phyloP scores from a whole-genome alignment of 2,888 invertebrate species.

The Tanypteryx hageni region DNA sequence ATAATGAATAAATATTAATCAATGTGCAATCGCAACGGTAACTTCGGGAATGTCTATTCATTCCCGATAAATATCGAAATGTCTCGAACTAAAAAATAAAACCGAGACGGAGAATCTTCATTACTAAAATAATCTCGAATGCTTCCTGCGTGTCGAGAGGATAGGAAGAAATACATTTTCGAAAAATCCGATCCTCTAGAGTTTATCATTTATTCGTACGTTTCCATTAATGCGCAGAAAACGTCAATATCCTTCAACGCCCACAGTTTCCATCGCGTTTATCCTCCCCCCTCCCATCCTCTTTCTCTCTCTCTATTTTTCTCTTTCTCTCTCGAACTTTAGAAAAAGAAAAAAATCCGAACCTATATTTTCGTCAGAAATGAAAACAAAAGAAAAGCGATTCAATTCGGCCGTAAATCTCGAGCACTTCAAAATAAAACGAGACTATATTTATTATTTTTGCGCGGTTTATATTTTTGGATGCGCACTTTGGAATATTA shows the following conservation, averaged over 20 bases:
- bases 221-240: neutral
- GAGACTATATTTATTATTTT: neutral
- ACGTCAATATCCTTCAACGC: neutral
- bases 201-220: neutral
- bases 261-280: neutral
- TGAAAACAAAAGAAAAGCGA: neutral
- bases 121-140: neutral
- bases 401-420: neutral
- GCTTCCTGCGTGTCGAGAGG: neutral
- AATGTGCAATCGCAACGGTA: too few species aligned
- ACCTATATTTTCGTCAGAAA: neutral
- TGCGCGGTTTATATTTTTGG: neutral
- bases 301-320: too few species aligned
- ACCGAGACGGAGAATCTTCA: neutral
- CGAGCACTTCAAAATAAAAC: constrained; percentile 13
- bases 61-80: too few species aligned
- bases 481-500: constrained; percentile 7
- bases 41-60: too few species aligned
- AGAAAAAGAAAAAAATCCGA: neutral
- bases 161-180: neutral
- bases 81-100: too few species aligned
- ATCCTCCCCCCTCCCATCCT: neutral
- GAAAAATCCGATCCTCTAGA: neutral
- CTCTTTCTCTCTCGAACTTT: neutral
- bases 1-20: too few species aligned